Percentiles rank a stretch among this genome's conserved stretches.
These are phyloP conservation scores for Quiscalus mexicanus DNA, from an alignment of 2,113 vertebrate genomes.

Conservation along the genomic window DNA sequence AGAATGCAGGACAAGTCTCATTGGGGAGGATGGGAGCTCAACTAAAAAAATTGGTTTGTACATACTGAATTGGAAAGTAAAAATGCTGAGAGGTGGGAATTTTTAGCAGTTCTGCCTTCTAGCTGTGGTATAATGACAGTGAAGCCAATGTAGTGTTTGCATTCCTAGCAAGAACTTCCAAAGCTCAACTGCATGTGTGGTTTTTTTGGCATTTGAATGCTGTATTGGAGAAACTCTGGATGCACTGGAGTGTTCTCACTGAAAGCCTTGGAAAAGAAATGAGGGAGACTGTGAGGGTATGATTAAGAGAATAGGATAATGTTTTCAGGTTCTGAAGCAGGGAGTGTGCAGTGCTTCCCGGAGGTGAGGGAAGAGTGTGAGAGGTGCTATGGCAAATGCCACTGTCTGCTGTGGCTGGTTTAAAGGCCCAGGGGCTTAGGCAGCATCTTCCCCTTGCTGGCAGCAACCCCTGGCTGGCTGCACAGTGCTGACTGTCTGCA, in stretches of 20 bases:
- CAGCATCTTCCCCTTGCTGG: neutral
- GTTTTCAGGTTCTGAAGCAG: neutral
- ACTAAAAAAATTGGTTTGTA: neutral
- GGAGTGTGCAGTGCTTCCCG: neutral
- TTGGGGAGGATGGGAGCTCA: neutral
- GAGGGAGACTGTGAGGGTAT: neutral
- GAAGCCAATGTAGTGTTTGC: neutral
- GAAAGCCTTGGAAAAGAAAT: neutral
- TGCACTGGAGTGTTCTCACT: neutral
- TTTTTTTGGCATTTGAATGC: neutral
- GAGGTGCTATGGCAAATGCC: neutral
- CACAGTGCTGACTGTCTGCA: neutral
- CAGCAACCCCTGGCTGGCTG: neutral
- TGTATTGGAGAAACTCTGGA: neutral
- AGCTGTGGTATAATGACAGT: neutral
- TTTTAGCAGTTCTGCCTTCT: neutral
- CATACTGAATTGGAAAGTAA: neutral
- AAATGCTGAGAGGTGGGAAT: neutral
- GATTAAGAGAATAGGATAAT: neutral
- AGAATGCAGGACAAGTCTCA: neutral
- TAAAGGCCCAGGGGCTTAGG: neutral
- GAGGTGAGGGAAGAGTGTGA: neutral
- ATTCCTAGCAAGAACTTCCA: neutral
- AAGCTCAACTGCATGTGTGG: neutral
- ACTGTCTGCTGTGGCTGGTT: neutral